phyloP scores from a whole-genome alignment of 1,140 invertebrate genomes.

The Papilio xuthus region DNA sequence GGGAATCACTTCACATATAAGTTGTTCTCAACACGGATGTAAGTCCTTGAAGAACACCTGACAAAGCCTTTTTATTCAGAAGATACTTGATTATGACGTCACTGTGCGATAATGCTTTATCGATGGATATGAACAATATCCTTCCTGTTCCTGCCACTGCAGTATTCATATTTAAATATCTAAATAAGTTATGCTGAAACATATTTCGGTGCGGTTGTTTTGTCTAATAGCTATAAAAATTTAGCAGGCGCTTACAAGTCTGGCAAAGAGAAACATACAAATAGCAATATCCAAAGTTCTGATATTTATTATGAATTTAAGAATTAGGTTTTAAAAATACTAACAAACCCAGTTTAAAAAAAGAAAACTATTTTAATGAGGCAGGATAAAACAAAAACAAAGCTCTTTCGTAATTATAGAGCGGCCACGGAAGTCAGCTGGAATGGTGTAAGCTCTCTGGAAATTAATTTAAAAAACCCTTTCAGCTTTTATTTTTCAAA shows the following conservation, averaged over 20 bases:
- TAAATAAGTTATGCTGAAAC: background rate
- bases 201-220: background rate
- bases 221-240: background rate
- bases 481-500: background rate
- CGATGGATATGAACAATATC: conserved; percentile 1
- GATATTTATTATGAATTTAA: background rate
- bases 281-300: background rate
- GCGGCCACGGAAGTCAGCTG: conserved; percentile 19
- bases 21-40: conserved; percentile 12
- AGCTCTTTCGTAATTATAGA: conserved; percentile 23
- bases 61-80: conserved; percentile 1
- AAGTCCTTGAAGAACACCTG: conserved; percentile 23
- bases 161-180: background rate
- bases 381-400: conserved; percentile 23
- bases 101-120: background rate
- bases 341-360: background rate
- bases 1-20: conserved; percentile 5
- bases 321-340: background rate
- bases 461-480: conserved; percentile 19
- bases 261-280: background rate
- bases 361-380: conserved; percentile 27
- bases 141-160: background rate
- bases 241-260: background rate
- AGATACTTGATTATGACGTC: conserved; percentile 10
- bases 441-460: conserved; percentile 18